Conservation (phyloP, 1,140 invertebrate genomes). For the Drosophila sulfurigaster region DNA sequence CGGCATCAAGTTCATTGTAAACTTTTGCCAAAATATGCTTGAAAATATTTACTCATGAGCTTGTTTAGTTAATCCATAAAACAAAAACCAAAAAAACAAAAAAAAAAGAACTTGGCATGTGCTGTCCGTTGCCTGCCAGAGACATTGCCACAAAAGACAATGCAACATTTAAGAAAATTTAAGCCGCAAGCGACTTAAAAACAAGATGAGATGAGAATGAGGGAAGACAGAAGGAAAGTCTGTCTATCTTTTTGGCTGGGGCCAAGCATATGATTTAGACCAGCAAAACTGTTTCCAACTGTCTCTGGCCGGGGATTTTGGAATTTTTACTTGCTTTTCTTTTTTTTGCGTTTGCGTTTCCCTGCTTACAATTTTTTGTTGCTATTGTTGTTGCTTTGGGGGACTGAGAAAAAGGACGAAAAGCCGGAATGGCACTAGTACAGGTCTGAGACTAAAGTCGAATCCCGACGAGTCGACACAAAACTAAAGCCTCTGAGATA, state of each 20-base stretch:
- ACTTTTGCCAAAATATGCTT: conserved; percentile 72
- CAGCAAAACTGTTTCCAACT: no score
- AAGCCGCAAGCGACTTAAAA: conserved; percentile 80
- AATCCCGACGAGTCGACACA: conserved; percentile 43
- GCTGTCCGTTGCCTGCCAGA: conserved; percentile 29
- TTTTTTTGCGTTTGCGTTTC: conserved; percentile 43
- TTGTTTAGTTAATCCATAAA: conserved; percentile 82
- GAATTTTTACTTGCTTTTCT: conserved; percentile 37
- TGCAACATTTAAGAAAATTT: conserved; percentile 81
- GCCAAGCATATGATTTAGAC: conserved; percentile 23
- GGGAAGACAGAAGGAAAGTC: conserved; percentile 14
- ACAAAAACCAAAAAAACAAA: no score
- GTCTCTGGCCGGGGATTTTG: conserved; percentile 39
- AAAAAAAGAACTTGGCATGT: conserved; percentile 60
- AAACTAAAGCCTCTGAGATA: conserved; percentile 68
- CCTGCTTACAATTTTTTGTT: conserved; percentile 30
- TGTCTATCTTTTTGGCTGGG: conserved; percentile 50
- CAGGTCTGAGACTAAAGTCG: conserved; percentile 26
- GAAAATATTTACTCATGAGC: conserved; percentile 80
- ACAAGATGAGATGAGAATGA: conserved; percentile 53
- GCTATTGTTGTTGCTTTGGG: conserved; percentile 19
- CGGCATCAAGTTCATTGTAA: conserved; percentile 62
- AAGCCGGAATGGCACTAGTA: conserved; percentile 35
- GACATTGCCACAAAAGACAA: conserved; percentile 56
- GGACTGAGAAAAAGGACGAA: conserved; percentile 49